These are phyloP conservation scores for Cryptocephalus moraei DNA, from an alignment of 2,888 invertebrate genomes.

Conservation along the genomic window DNA sequence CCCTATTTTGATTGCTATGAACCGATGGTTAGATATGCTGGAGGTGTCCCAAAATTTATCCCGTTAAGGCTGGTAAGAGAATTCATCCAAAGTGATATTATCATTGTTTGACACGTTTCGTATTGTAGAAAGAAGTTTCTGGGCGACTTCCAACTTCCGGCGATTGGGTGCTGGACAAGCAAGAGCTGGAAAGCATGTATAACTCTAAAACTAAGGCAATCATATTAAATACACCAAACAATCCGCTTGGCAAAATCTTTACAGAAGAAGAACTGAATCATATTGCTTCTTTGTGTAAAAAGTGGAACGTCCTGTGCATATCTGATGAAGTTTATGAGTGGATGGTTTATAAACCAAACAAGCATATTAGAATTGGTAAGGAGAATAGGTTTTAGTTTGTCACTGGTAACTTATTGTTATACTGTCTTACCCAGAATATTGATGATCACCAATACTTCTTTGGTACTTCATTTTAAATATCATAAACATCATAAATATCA, in stretches of 20 bases:
- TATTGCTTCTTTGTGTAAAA: constrained; percentile 82
- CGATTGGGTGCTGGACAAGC: constrained; percentile 82
- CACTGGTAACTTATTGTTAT: too few species aligned
- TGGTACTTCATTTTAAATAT: too few species aligned
- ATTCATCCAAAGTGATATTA: not conserved
- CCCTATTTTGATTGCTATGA: constrained; percentile 98
- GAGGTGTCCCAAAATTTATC: constrained; percentile 79
- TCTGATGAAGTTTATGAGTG: constrained; percentile 99
- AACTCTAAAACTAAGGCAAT: constrained; percentile 85
- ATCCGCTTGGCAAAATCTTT: constrained; percentile 92
- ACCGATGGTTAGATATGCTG: constrained; percentile 83
- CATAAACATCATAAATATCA: too few species aligned
- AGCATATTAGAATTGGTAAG: constrained; percentile 65
- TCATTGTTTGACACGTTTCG: too few species aligned
- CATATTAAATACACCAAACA: constrained; percentile 95
- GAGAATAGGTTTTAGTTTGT: too few species aligned
- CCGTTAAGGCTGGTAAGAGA: constrained; percentile 56
- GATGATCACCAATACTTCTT: too few species aligned
- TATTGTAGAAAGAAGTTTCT: too few species aligned
- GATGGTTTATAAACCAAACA: constrained; percentile 75
- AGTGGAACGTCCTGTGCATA: constrained; percentile 84
- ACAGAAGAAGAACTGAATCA: constrained; percentile 54
- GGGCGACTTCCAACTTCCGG: not conserved
- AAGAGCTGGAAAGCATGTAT: constrained; percentile 71
- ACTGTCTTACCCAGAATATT: too few species aligned